Evolutionary conservation across 2,113 vertebrate genomes (phyloP).

Genomic region (Cariama cristata): DNA sequence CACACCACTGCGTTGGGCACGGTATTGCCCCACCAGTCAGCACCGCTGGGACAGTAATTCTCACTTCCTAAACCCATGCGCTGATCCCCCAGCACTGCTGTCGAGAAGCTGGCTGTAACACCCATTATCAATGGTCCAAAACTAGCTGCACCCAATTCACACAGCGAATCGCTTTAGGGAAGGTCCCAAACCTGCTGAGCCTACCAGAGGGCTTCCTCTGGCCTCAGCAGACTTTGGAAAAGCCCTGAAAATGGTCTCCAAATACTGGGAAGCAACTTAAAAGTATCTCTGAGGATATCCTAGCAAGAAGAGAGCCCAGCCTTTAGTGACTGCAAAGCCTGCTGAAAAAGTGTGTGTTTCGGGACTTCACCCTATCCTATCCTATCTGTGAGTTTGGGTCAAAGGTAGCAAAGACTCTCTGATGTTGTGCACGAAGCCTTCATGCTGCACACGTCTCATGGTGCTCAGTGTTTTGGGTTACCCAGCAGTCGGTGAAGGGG

Average conservation of each 20-base stretch:
- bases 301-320: neutral
- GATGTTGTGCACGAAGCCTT: neutral
- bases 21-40: neutral
- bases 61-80: neutral
- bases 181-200: neutral
- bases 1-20: neutral
- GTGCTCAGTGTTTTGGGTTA: neutral
- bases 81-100: neutral
- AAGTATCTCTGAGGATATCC: neutral
- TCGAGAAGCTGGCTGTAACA: neutral
- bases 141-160: neutral
- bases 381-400: neutral
- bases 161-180: fast-evolving
- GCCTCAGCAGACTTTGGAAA: neutral
- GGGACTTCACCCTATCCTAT: neutral
- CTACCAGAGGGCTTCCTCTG: neutral
- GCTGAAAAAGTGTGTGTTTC: neutral
- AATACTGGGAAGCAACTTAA: neutral
- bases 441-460: neutral
- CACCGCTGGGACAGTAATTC: neutral
- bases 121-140: neutral
- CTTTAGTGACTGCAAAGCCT: neutral
- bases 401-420: neutral
- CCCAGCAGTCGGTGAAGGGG: neutral
- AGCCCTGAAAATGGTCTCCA: neutral